Conservation (phyloP, 2,888 invertebrate species). For the Scaptodrosophila latifasciaeformis region DNA sequence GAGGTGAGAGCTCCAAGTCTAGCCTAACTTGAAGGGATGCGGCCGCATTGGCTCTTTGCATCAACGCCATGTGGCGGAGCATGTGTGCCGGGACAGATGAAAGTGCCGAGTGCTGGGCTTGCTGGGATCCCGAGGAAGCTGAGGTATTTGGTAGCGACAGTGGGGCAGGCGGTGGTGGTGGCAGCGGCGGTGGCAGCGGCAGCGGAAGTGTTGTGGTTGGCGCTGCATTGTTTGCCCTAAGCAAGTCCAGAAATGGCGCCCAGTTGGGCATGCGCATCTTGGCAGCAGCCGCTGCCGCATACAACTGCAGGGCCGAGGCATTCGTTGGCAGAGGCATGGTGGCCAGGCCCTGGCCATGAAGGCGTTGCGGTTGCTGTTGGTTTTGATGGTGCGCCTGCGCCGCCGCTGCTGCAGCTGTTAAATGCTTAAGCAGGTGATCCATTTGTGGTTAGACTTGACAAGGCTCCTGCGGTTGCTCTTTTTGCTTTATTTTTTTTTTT, state of each 20-base stretch:
- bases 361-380: too few species aligned
- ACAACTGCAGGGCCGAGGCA: slow-evolving; percentile 80
- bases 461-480: too few species aligned
- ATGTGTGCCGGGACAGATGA: slow-evolving; percentile 23
- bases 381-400: slow-evolving; percentile 42
- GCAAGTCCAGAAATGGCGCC: slow-evolving; percentile 78
- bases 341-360: too few species aligned
- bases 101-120: neutral
- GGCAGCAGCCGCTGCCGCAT: slow-evolving; percentile 82
- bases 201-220: neutral
- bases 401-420: slow-evolving; percentile 75
- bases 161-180: neutral
- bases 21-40: slow-evolving; percentile 2
- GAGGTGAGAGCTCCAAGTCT: too few species aligned
- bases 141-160: neutral
- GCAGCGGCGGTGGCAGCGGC: slow-evolving; percentile 1
- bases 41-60: slow-evolving; percentile 42
- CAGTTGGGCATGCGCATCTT: slow-evolving; percentile 74
- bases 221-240: neutral
- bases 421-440: slow-evolving; percentile 76
- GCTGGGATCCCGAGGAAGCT: neutral
- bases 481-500: too few species aligned
- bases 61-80: slow-evolving; percentile 51
- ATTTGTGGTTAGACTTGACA: slow-evolving; percentile 29
- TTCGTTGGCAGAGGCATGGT: too few species aligned